Conservation (phyloP, 2,797 vertebrate species). For the Tapera naevia region DNA sequence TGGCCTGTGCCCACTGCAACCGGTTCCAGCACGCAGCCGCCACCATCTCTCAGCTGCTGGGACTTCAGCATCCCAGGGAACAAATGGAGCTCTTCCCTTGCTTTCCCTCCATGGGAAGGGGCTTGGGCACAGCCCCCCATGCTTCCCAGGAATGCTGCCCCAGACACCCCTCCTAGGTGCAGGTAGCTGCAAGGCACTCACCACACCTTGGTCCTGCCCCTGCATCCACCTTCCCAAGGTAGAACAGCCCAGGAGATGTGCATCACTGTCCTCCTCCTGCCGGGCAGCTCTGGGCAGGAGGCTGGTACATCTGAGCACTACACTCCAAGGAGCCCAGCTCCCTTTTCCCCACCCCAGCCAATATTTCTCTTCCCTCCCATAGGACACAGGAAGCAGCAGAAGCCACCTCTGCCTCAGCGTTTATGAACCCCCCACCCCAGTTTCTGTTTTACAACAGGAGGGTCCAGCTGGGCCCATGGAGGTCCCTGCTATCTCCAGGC, state of each 20-base stretch:
- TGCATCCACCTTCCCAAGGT: neutral
- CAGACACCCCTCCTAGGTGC: neutral
- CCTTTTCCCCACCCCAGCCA: neutral
- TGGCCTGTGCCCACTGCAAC: neutral
- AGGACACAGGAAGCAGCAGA: conserved; percentile 2
- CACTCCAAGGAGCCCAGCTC: neutral
- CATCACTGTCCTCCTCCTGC: neutral
- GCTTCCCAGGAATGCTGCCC: neutral
- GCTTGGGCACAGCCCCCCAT: neutral
- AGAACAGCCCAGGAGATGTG: neutral
- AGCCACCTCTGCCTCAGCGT: neutral
- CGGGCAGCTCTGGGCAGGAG: neutral
- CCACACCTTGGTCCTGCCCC: neutral
- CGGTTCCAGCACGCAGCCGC: fast-evolving
- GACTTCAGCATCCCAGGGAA: neutral
- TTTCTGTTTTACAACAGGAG: conserved; percentile 6
- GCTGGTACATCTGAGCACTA: neutral
- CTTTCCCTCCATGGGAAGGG: neutral
- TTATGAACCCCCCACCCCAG: conserved; percentile 52
- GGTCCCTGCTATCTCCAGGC: neutral
- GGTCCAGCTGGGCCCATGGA: neutral
- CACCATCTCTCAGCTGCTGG: fast-evolving
- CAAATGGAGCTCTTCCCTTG: neutral
- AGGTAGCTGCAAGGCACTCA: neutral
- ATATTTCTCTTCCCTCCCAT: neutral